A percentile compares a stretch with the other conserved stretches of the same genome.
These are phyloP conservation scores for Tenthredo notha DNA, from an alignment of 2,888 invertebrate species.

Conservation along the genomic window DNA sequence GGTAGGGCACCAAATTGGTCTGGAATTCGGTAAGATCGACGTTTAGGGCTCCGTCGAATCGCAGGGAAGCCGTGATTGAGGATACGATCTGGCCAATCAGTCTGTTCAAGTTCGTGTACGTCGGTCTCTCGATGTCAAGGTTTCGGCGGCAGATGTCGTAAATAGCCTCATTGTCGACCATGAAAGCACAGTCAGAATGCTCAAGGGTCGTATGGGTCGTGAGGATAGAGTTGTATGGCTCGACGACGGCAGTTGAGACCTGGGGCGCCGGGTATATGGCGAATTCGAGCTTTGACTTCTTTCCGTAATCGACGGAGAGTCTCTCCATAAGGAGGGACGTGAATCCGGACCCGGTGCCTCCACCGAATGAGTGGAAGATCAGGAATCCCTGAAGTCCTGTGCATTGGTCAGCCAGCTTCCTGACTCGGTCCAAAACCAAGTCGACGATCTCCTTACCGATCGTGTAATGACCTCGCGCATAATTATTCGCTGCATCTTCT, in stretches of 20 bases:
- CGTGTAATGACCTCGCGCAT: constrained; percentile 96
- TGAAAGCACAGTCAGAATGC: constrained; percentile 97
- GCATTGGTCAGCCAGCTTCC: constrained; percentile 92
- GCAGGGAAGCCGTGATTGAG: constrained; percentile 94
- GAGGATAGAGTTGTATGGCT: constrained; percentile 98
- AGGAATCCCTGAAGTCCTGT: constrained; percentile 93
- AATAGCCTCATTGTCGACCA: constrained; percentile 95
- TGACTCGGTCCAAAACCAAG: constrained; percentile 88
- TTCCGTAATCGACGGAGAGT: constrained; percentile 94
- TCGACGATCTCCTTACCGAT: constrained; percentile 95
- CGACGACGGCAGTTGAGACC: constrained; percentile 91
- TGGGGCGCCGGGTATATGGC: constrained; percentile 97
- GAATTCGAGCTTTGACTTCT: constrained; percentile 96
- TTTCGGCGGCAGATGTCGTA: constrained; percentile 97
- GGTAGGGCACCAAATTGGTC: constrained; percentile 82
- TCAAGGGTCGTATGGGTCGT: constrained; percentile 97
- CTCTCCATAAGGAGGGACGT: constrained; percentile 96
- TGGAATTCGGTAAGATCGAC: constrained; percentile 94
- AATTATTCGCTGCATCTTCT: constrained; percentile 96
- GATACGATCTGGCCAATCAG: constrained; percentile 97
- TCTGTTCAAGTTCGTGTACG: constrained; percentile 97
- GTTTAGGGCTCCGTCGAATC: constrained; percentile 96
- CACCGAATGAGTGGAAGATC: constrained; percentile 95
- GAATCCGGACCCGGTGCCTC: constrained; percentile 95
- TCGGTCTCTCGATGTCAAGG: constrained; percentile 96